phyloP scores from a whole-genome alignment of 2,797 vertebrate species.

The Esox lucius region DNA sequence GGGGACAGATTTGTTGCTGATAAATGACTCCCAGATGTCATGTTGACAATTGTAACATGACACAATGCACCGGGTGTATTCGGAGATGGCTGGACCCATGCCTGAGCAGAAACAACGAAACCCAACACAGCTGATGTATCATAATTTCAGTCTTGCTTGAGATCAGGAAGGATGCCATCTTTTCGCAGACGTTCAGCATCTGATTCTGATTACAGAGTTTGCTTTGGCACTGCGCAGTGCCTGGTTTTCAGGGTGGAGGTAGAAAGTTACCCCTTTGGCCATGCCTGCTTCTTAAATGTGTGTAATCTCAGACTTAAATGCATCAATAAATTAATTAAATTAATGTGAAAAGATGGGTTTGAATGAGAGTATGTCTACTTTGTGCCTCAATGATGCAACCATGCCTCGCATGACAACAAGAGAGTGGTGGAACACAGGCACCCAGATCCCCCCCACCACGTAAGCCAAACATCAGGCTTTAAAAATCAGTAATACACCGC shows the following conservation, averaged over 20 bases:
- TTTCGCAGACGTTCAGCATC: slow-evolving; percentile 30
- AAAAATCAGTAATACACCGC: too few relatives aligned
- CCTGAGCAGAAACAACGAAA: slow-evolving; percentile 39
- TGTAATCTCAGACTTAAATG: slow-evolving; percentile 28
- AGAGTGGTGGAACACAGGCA: neutral
- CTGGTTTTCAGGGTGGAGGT: slow-evolving; percentile 26
- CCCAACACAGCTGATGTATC: slow-evolving; percentile 32
- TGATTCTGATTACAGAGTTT: slow-evolving; percentile 34
- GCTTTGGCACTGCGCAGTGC: slow-evolving; percentile 8
- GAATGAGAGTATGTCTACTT: neutral
- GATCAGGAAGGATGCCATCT: slow-evolving; percentile 28
- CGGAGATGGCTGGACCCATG: slow-evolving; percentile 17
- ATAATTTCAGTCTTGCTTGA: slow-evolving; percentile 14
- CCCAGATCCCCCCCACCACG: neutral
- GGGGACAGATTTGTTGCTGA: neutral
- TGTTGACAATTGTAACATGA: slow-evolving; percentile 26
- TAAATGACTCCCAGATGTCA: slow-evolving; percentile 37
- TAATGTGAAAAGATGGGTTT: slow-evolving; percentile 14
- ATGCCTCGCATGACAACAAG: neutral
- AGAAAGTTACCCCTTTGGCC: neutral
- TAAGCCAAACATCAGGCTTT: too few relatives aligned
- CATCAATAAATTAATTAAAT: slow-evolving; percentile 12
- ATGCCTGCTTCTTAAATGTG: slow-evolving; percentile 35
- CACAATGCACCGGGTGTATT: slow-evolving; percentile 32
- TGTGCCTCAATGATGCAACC: neutral